Percentiles rank a stretch among this genome's conserved stretches.
Conservation (phyloP, 2,888 invertebrate species). For the Synanthedon formicaeformis region DNA sequence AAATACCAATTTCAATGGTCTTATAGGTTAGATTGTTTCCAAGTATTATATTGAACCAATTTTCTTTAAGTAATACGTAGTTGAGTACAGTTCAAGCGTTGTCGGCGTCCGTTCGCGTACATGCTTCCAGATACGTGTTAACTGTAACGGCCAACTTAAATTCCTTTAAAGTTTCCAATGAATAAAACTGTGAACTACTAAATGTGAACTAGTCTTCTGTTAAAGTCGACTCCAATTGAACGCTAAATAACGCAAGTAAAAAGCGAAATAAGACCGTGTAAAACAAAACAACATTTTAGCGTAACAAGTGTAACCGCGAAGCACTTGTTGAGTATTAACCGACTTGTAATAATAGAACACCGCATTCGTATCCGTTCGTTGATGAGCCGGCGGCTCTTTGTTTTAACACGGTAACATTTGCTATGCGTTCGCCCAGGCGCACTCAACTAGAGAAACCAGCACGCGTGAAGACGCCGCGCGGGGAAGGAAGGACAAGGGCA, state of each 20-base stretch:
- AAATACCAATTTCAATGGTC: too few species aligned
- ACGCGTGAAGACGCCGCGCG: constrained; percentile 37
- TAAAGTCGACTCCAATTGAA: neutral
- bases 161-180: neutral
- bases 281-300: constrained; percentile 39
- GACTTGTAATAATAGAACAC: constrained; percentile 21
- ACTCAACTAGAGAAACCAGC: constrained; percentile 51
- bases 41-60: too few species aligned
- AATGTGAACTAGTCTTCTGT: neutral
- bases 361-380: constrained; percentile 14
- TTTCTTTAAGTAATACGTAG: too few species aligned
- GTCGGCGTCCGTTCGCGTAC: neutral
- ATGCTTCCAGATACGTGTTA: neutral
- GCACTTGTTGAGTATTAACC: constrained; percentile 34
- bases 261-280: constrained; percentile 26
- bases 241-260: neutral
- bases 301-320: constrained; percentile 36
- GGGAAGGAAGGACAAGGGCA: constrained; percentile 34
- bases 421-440: constrained; percentile 38
- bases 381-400: constrained; percentile 16
- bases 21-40: too few species aligned
- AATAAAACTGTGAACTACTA: neutral
- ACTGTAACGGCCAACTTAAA: neutral
- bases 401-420: constrained; percentile 25
- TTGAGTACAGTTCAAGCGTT: neutral